Evolutionary conservation across 2,113 vertebrate genomes (phyloP).

Genomic region (Hippoglossus stenolepis): DNA sequence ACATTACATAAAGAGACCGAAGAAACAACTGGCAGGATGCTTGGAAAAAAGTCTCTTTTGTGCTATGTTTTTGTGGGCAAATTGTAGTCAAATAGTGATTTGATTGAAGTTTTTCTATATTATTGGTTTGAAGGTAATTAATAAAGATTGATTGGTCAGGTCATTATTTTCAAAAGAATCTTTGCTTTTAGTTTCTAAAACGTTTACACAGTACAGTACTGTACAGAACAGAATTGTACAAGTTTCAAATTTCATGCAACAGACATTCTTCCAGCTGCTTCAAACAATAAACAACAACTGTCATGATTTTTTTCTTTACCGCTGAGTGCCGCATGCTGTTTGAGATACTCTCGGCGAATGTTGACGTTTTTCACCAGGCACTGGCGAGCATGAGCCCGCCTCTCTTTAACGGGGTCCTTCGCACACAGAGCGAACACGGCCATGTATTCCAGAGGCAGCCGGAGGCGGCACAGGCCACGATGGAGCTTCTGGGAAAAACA

Average conservation of each 20-base stretch:
- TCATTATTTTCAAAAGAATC: background rate
- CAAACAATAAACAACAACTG: background rate
- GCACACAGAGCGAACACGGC: slow-evolving; percentile 96
- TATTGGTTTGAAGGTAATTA: too few species aligned
- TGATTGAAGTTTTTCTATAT: too few species aligned
- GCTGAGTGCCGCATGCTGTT: slow-evolving; percentile 97
- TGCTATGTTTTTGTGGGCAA: too few species aligned
- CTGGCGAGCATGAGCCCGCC: slow-evolving; percentile 95
- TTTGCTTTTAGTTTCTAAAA: background rate
- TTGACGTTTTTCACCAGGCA: slow-evolving; percentile 99
- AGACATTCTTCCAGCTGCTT: background rate
- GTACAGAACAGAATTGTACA: too few species aligned
- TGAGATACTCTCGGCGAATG: slow-evolving; percentile 96
- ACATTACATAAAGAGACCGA: too few species aligned
- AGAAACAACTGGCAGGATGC: too few species aligned
- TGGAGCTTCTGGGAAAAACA: slow-evolving; percentile 98
- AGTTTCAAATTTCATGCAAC: background rate
- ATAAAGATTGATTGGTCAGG: background rate
- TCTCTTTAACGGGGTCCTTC: slow-evolving; percentile 98
- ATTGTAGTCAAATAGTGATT: too few species aligned
- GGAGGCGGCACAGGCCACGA: slow-evolving; percentile 93
- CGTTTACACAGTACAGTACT: too few species aligned
- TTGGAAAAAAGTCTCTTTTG: too few species aligned
- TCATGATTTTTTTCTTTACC: slow-evolving; percentile 77
- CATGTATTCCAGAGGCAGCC: slow-evolving; percentile 97